phyloP scores from a whole-genome alignment of 1,140 invertebrate species.

The Cydia amplana region DNA sequence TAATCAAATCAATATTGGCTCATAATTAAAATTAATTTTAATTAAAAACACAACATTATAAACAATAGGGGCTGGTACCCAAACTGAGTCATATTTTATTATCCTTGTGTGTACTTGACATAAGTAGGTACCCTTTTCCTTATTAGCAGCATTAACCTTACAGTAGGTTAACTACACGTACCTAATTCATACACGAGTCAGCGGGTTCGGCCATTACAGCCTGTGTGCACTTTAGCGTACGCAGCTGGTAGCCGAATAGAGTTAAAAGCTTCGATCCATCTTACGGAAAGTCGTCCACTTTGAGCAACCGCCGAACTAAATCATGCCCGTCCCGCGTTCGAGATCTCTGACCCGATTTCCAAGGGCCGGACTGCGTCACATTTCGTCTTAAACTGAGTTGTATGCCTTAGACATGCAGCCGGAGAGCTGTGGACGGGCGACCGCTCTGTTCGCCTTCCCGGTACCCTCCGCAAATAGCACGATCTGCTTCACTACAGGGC shows the following conservation, averaged over 20 bases:
- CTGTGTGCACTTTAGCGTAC: conserved; percentile 54
- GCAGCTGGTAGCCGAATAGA: conserved; percentile 61
- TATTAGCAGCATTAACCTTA: conserved; percentile 6
- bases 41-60: background rate
- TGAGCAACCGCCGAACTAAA: conserved; percentile 61
- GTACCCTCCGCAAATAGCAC: conserved; percentile 18
- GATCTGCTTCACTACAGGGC: conserved; percentile 16
- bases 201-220: conserved; percentile 49
- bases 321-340: conserved; percentile 50
- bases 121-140: background rate
- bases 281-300: conserved; percentile 61
- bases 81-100: background rate
- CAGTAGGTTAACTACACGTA: background rate
- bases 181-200: conserved; percentile 38
- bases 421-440: conserved; percentile 1
- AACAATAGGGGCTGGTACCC: background rate
- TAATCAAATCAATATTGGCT: too few relatives aligned
- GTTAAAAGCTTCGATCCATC: conserved; percentile 72
- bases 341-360: conserved; percentile 59
- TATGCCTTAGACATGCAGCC: background rate
- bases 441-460: background rate
- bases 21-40: too few relatives aligned
- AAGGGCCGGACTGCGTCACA: conserved; percentile 45
- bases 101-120: background rate
- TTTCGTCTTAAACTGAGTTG: conserved; percentile 34